phyloP scores from a whole-genome alignment of 2,888 invertebrate species.

The Parthenolecanium corni region DNA sequence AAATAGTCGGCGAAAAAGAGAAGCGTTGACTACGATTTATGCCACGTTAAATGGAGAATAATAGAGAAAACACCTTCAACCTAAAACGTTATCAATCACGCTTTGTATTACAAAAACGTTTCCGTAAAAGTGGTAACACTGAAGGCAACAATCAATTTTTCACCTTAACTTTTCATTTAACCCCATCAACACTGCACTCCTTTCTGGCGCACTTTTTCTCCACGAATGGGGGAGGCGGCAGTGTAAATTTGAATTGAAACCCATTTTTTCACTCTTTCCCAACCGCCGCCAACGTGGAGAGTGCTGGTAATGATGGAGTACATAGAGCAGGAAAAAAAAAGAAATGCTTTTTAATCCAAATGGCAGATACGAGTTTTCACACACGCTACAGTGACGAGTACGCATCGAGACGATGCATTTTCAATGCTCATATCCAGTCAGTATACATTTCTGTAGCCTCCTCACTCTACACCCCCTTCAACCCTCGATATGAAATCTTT shows the following conservation, averaged over 20 bases:
- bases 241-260: too few relatives aligned
- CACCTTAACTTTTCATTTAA: constrained; percentile 11
- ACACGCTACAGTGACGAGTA: too few relatives aligned
- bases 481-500: too few relatives aligned
- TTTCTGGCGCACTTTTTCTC: background rate
- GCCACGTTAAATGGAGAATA: constrained; percentile 17
- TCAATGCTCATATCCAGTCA: constrained; percentile 9
- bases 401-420: constrained; percentile 12
- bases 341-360: too few relatives aligned
- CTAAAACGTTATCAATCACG: constrained; percentile 20
- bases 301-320: background rate
- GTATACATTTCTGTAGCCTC: constrained; percentile 1
- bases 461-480: background rate
- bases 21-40: constrained; percentile 16
- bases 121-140: constrained; percentile 9
- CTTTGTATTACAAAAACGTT: constrained; percentile 1
- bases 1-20: background rate
- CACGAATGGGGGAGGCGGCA: background rate
- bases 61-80: constrained; percentile 22
- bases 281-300: background rate
- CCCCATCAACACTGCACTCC: background rate
- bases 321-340: too few relatives aligned
- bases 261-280: too few relatives aligned
- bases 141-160: constrained; percentile 12
- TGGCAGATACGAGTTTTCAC: too few relatives aligned